phyloP scores from a whole-genome alignment of 2,113 vertebrate species.

The Scatophagus argus region DNA sequence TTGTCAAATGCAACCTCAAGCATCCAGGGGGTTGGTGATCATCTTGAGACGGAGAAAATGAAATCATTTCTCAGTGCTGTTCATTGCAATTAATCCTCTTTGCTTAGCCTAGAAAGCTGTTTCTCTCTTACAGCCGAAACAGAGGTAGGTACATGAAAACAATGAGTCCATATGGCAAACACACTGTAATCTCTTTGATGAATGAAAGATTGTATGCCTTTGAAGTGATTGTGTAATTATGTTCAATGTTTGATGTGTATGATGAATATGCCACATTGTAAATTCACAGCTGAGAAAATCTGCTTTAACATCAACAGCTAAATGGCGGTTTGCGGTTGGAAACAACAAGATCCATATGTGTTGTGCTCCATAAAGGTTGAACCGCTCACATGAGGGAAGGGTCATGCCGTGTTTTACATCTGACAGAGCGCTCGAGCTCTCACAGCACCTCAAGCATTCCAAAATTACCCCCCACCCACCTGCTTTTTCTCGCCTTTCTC shows the following conservation, averaged over 20 bases:
- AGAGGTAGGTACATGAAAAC: constrained; percentile 79
- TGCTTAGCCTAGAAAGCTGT: constrained; percentile 67
- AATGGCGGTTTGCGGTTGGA: constrained; percentile 72
- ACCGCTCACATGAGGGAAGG: constrained; percentile 69
- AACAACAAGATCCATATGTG: constrained; percentile 80
- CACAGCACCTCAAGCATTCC: constrained; percentile 67
- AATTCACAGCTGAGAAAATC: constrained; percentile 81
- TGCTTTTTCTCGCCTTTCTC: constrained; percentile 33
- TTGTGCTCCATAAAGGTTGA: constrained; percentile 69
- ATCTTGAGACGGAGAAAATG: constrained; percentile 84
- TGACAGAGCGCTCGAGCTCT: constrained; percentile 64
- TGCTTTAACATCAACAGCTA: constrained; percentile 78
- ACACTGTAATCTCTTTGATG: constrained; percentile 81
- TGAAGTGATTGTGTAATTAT: constrained; percentile 81
- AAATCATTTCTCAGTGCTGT: constrained; percentile 85
- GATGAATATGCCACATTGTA: constrained; percentile 80
- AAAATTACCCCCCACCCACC: constrained; percentile 47
- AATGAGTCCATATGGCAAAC: constrained; percentile 80
- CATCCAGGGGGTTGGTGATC: constrained; percentile 80
- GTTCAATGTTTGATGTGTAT: constrained; percentile 80
- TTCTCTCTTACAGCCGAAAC: constrained; percentile 61
- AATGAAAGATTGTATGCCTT: constrained; percentile 78
- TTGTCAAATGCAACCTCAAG: constrained; percentile 73
- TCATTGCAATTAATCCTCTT: constrained; percentile 77
- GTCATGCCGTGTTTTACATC: constrained; percentile 76